Conservation (phyloP, 2,113 vertebrate genomes). For the Clarias magur region DNA sequence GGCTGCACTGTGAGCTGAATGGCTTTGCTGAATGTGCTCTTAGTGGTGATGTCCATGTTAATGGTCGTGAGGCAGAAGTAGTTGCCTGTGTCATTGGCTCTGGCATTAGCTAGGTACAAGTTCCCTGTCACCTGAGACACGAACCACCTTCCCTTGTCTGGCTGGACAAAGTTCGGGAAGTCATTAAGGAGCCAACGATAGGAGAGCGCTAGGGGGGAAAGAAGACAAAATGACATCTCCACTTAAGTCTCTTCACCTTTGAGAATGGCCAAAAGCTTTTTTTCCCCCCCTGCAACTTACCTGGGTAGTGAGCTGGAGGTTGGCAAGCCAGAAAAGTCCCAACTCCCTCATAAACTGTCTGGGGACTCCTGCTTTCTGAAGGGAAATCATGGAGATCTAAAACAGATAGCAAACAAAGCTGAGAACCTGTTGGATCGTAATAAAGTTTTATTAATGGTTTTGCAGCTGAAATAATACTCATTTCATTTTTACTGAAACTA, state of each 20-base stretch:
- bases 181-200: slow-evolving; percentile 95
- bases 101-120: slow-evolving; percentile 88
- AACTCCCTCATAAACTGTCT: slow-evolving; percentile 83
- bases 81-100: slow-evolving; percentile 83
- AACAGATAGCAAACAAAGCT: slow-evolving; percentile 12
- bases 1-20: slow-evolving; percentile 82
- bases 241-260: background rate
- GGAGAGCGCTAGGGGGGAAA: slow-evolving; percentile 76
- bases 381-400: slow-evolving; percentile 93
- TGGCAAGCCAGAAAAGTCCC: slow-evolving; percentile 88
- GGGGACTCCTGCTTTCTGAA: slow-evolving; percentile 82
- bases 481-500: background rate
- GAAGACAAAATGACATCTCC: background rate
- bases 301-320: slow-evolving; percentile 92
- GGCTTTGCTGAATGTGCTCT: slow-evolving; percentile 94
- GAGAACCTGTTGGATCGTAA: background rate
- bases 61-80: slow-evolving; percentile 95
- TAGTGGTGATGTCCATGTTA: slow-evolving; percentile 90
- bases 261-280: background rate
- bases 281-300: slow-evolving; percentile 59
- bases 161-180: slow-evolving; percentile 89
- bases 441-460: background rate
- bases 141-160: slow-evolving; percentile 81
- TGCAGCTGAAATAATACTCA: background rate
- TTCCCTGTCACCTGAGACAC: slow-evolving; percentile 94